Percentiles rank a stretch among this genome's conserved stretches.
Conservation (phyloP, 2,888 invertebrate species). For the Drosophila colorata region DNA sequence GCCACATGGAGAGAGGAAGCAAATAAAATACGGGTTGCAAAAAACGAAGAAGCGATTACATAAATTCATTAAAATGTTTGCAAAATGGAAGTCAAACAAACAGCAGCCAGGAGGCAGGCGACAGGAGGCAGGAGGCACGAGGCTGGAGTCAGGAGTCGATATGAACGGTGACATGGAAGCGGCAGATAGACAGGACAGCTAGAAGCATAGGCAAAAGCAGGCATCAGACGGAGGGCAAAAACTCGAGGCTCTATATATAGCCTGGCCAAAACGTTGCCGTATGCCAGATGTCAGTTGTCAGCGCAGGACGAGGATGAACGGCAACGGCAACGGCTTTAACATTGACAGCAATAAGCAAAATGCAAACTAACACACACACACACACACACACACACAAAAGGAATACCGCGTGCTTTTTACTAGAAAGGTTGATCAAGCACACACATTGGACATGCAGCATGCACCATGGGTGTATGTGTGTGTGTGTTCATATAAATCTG, state of each 20-base stretch:
- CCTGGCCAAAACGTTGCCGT: conserved; percentile 28
- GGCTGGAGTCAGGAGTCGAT: conserved; percentile 16
- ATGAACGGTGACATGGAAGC: conserved; percentile 25
- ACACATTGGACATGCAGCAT: conserved; percentile 31
- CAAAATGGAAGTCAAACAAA: conserved; percentile 61
- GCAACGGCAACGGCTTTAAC: conserved; percentile 9
- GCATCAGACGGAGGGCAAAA: conserved; percentile 2
- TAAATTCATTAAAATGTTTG: conserved; percentile 70
- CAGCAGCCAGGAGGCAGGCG: conserved; percentile 22
- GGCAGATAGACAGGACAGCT: conserved; percentile 29
- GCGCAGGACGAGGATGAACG: conserved; percentile 38
- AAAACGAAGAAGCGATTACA: conserved; percentile 54
- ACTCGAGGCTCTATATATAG: conserved; percentile 28
- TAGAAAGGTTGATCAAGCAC: conserved; percentile 54
- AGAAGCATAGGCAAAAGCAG: conserved; percentile 16
- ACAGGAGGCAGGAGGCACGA: conserved; percentile 10
- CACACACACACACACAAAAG: conserved; percentile 9
- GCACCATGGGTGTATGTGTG: conserved; percentile 25
- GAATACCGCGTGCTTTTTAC: conserved; percentile 23
- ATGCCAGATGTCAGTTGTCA: conserved; percentile 65
- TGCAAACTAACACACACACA: conserved; percentile 24
- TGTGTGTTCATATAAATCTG: conserved; percentile 39
- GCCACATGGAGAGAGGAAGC: conserved; percentile 17
- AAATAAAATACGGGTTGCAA: conserved; percentile 28
- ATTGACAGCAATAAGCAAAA: conserved; percentile 44